These are phyloP conservation scores for Caenorhabditis auriculariae DNA, from an alignment of 2,888 invertebrate species.

Conservation along the genomic window DNA sequence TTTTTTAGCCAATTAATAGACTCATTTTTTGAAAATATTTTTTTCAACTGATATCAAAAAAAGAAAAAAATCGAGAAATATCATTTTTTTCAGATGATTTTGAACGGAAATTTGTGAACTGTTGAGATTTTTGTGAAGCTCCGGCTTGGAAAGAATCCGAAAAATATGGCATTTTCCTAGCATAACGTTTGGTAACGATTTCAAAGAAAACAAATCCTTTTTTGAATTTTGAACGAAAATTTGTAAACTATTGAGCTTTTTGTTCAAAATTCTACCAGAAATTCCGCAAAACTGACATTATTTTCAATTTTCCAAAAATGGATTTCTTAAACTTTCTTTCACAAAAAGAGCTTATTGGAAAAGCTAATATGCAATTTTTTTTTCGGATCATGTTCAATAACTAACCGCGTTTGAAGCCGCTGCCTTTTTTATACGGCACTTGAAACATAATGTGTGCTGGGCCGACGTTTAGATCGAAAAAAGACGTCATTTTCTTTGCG, in stretches of 20 bases:
- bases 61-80: not conserved
- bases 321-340: not conserved
- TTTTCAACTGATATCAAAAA: not conserved
- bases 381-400: not conserved
- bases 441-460: no score
- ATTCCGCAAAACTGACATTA: not conserved
- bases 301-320: not conserved
- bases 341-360: no score
- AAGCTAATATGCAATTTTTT: no score
- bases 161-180: not conserved
- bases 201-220: no score
- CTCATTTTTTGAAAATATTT: no score
- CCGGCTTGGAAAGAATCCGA: not conserved
- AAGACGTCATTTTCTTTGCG: no score
- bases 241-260: not conserved
- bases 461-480: no score
- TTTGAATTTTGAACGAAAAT: not conserved
- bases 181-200: not conserved
- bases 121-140: not conserved
- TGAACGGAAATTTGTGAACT: not conserved
- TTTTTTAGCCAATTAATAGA: no score
- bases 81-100: not conserved
- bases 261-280: not conserved
- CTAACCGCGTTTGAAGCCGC: no score
- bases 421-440: no score